Evolutionary conservation across 2,888 invertebrate genomes (phyloP), one percentile per base, ranked within the genome.

Genomic region (Brachylomia viminalis): DNA sequence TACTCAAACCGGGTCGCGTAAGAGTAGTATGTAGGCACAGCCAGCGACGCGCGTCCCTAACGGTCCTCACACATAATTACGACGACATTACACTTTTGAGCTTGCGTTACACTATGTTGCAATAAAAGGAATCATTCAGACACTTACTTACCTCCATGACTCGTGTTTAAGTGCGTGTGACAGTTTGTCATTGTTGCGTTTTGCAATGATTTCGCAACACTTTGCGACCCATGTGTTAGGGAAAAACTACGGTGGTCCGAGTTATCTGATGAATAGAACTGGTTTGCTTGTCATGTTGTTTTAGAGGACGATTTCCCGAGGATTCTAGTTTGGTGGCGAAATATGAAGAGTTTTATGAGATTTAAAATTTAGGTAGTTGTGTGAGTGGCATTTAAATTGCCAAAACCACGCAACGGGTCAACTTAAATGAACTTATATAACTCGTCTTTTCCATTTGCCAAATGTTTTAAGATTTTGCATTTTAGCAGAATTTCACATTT

Each of bases 21-120:
- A 86, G 77, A 79, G 80, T 85, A 81, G 77, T 68, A 69, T 83
- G 72, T 52, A 77, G 72, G 70, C 73, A 81, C 45, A 61, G 27
- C 65, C 86, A 88, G 15, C 88, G 80, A 74, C 80, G 88, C 90
- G 89, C 78, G 76, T 83, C 89, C 89, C 86, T 73, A 68, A 72
- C 74, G 17, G 84, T 80, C 85, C 83, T 47, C 80, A 79, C 76
- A 67, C 75, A 70, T 86, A 86, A 89, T 89, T 86, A 88, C 84
- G 76, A 54, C 71, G 68, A 88, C 85, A 86, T 86, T 82, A 80
- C 81, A 80, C 80, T 82, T 76, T 71, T 80, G 69, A 72, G 75
- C 81, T 81, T 84, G 86, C 86, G 74, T 65, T 82, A 79, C 69
- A 72, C 52, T 65, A 33, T 88, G 88, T 70, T 65, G 87, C 79